A percentile compares a stretch with the other conserved stretches of the same genome.
These are phyloP conservation scores for Psilopogon haemacephalus DNA, from an alignment of 2,113 vertebrate genomes.

Conservation along the genomic window DNA sequence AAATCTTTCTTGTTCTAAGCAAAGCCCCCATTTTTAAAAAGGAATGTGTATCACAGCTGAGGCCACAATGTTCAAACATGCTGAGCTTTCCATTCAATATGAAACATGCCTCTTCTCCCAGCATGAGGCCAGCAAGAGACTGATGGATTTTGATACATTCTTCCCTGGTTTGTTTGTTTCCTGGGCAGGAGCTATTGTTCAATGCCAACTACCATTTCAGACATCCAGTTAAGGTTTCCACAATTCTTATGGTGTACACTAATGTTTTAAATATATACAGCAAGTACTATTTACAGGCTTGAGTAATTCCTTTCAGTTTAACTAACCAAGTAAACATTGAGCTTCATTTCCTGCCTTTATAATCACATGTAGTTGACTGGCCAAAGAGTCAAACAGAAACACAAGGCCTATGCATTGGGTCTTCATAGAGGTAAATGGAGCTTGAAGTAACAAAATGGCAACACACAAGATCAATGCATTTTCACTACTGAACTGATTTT, in stretches of 20 bases:
- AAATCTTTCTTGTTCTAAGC: background rate
- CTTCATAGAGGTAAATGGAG: background rate
- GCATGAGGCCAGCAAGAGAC: background rate
- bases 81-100: background rate
- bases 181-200: background rate
- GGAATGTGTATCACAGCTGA: background rate
- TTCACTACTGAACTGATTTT: background rate
- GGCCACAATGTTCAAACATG: background rate
- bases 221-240: background rate
- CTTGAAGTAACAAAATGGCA: background rate
- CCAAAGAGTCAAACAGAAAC: background rate
- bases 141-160: background rate
- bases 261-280: background rate
- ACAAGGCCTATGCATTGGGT: background rate
- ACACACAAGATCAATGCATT: background rate
- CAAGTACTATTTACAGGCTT: background rate
- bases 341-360: background rate
- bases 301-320: background rate
- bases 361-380: background rate
- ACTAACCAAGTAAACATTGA: background rate
- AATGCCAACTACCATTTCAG: background rate
- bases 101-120: slow-evolving; percentile 10
- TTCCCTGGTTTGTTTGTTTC: background rate
- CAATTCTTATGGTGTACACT: background rate
- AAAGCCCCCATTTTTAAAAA: background rate